Percentiles rank a stretch among this genome's conserved stretches.
Evolutionary conservation across 2,888 invertebrate species (phyloP).

Genomic region (Baccha elongata): DNA sequence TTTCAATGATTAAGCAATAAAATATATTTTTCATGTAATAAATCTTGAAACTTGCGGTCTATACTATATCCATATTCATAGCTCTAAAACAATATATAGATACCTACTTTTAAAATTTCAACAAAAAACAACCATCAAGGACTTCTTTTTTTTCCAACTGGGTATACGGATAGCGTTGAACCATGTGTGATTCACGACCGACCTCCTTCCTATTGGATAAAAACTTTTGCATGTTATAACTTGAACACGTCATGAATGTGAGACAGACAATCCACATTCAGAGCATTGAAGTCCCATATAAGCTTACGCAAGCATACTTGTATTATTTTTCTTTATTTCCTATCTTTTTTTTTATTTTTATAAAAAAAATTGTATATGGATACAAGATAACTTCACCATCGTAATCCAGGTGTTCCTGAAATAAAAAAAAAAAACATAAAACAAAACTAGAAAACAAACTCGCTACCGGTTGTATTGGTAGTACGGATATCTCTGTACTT

Average conservation of each 20-base stretch:
- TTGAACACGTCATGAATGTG: constrained; percentile 31
- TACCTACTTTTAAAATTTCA: too few relatives aligned
- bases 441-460: constrained; percentile 17
- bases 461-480: constrained; percentile 2
- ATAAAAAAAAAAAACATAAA: constrained; percentile 24
- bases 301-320: constrained; percentile 51
- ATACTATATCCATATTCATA: too few relatives aligned
- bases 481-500: constrained; percentile 12
- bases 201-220: constrained; percentile 2
- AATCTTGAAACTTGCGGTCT: too few relatives aligned
- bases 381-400: constrained; percentile 44
- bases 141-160: too few relatives aligned
- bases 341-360: constrained; percentile 6
- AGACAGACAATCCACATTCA: constrained; percentile 17
- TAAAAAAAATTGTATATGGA: background rate
- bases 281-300: background rate
- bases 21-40: too few relatives aligned
- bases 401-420: constrained; percentile 65
- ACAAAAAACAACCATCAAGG: too few relatives aligned
- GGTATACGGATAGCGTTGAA: background rate
- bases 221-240: constrained; percentile 7
- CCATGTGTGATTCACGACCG: constrained; percentile 1
- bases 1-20: too few relatives aligned
- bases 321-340: constrained; percentile 7
- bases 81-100: too few relatives aligned